Base-by-base conservation (phyloP, 1,140 invertebrate genomes). In the Pseudomyrmex concolor region DNA sequence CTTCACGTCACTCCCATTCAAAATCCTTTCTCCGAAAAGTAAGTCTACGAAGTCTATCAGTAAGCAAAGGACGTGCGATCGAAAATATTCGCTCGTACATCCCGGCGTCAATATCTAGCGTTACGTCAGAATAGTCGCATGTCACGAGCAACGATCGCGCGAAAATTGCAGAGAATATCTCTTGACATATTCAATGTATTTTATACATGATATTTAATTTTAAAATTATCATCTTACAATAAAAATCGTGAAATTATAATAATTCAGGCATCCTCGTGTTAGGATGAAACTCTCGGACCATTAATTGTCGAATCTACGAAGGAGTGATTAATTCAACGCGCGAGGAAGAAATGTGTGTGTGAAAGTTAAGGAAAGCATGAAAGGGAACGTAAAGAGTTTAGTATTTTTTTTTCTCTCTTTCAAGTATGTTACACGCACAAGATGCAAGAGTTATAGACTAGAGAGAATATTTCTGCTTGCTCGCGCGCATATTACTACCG, bases 11-110 rank as follows among this genome's bases (percentile, higher is more conserved):
- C 25, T 76, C 48, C 10, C 34, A 34, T 34, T 66, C 48, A 17
- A 19, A 55, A 62, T 77, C 73, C 73, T 77, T 67, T 77, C 73
- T 77, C 73, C 12, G 48, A 77, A 77, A 77, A 54, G 73, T 64
- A 34, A 66, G 62, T 34, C 12, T 19, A 66, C 50, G 73, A 66
- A 25, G 73, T 51, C 66, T n/a, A 80, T 80, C 66, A 59, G 66
- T 71, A 80, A 59, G 76, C 76, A 15, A 15, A 10, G n/a, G 54
- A 34, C 76, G 76, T 80, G 54, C 66, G 43, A 70, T 60, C 76
- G 76, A 80, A 80, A 80, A 80, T 71, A 48, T 34, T 25, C 54
- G 51, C 10, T 78, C 43, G 66, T 59, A 48, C 13, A 34, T 78
- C 19, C 43, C 5, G 19, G 3, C 43, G 10, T 59, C 13, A 17